phyloP scores from a whole-genome alignment of 2,888 invertebrate genomes.

The Fissipunctia ypsillon region DNA sequence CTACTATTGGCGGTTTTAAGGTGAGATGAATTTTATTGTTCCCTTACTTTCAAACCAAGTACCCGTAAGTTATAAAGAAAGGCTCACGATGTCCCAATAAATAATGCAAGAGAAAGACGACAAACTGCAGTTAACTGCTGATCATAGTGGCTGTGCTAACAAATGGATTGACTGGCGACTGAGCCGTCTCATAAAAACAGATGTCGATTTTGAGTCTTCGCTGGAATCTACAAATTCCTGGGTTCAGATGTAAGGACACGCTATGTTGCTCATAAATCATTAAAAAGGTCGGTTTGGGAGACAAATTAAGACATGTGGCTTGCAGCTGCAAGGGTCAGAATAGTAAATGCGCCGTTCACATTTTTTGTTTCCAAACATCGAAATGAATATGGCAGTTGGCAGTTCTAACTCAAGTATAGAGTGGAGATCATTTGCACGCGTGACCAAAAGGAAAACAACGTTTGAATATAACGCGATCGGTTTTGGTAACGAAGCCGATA shows the following conservation, averaged over 20 bases:
- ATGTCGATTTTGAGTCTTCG: constrained; percentile 51
- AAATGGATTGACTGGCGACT: constrained; percentile 7
- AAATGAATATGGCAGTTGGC: constrained; percentile 46
- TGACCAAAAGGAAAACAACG: constrained; percentile 86
- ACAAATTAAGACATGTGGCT: constrained; percentile 86
- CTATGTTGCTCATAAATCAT: constrained; percentile 80
- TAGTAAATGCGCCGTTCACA: constrained; percentile 50
- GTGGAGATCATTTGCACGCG: constrained; percentile 72
- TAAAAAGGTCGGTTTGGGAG: constrained; percentile 80
- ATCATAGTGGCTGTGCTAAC: not conserved
- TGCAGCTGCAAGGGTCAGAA: constrained; percentile 82
- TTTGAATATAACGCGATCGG: constrained; percentile 78
- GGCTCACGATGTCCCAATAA: constrained; percentile 11
- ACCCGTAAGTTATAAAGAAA: constrained; percentile 19
- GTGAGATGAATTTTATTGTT: constrained; percentile 38
- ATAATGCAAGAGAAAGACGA: constrained; percentile 3
- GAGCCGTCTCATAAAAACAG: constrained; percentile 32
- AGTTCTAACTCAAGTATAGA: constrained; percentile 59
- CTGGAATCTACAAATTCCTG: constrained; percentile 53
- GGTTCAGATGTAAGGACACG: constrained; percentile 58
- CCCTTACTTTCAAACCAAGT: constrained; percentile 30
- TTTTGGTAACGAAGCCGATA: constrained; percentile 79
- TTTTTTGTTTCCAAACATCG: constrained; percentile 63
- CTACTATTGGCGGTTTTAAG: constrained; percentile 62
- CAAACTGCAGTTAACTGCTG: not conserved